These are phyloP conservation scores for Eonycteris spelaea DNA, from an alignment of 2,113 vertebrate species.

Conservation along the genomic window DNA sequence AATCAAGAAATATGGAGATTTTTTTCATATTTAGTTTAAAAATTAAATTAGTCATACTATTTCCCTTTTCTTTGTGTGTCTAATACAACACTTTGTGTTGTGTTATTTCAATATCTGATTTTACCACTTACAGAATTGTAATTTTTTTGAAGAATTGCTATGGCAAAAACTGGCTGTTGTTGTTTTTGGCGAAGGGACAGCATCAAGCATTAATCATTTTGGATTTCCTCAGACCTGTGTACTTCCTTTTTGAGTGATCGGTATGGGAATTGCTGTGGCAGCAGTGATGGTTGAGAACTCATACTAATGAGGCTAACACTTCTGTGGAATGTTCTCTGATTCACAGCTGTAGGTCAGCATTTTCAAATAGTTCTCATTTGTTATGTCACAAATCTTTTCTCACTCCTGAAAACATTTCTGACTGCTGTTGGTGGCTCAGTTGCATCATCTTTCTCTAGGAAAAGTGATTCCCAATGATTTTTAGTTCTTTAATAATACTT, in stretches of 20 bases:
- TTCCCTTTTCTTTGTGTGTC: neutral
- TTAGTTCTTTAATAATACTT: neutral
- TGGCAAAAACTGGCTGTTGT: neutral
- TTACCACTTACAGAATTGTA: neutral
- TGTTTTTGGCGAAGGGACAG: neutral
- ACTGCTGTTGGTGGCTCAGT: neutral
- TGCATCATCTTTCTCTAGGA: neutral
- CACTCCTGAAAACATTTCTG: neutral
- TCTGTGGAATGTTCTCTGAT: neutral
- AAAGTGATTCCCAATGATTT: neutral
- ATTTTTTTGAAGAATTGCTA: neutral
- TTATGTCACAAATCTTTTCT: neutral
- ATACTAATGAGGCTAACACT: neutral
- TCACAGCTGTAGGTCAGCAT: neutral
- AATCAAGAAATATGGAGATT: neutral
- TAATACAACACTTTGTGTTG: neutral
- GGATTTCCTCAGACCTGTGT: neutral
- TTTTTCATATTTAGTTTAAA: slow-evolving; percentile 11
- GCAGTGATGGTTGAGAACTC: neutral
- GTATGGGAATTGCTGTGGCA: neutral
- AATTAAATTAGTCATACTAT: neutral
- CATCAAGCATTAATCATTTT: neutral
- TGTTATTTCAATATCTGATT: neutral
- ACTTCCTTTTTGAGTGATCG: neutral
- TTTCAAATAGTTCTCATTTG: neutral